These are phyloP conservation scores for Cliona cf. orientalis DNA, from an alignment of 37 sponge, comb jelly and placozoan genomes.

Conservation along the genomic window DNA sequence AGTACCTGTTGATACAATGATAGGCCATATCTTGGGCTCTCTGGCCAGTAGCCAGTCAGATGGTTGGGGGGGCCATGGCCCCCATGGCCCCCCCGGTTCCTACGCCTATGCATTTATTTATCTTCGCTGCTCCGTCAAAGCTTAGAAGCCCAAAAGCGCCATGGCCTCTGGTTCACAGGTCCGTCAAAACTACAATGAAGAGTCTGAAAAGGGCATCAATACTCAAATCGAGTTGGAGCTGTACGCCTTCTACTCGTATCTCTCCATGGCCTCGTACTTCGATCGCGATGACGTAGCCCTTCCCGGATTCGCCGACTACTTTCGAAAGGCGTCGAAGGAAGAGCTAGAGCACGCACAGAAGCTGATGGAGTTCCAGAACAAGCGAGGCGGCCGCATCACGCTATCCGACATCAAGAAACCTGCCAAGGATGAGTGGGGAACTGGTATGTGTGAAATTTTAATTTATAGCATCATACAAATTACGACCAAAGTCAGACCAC, in stretches of 20 bases:
- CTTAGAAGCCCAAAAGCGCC: too few species aligned
- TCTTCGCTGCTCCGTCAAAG: too few species aligned
- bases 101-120: too few species aligned
- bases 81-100: too few species aligned
- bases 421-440: conserved; percentile 78
- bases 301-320: conserved; percentile 67
- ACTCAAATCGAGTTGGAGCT: conserved; percentile 90
- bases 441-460: too few species aligned
- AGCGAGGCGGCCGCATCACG: conserved; percentile 76
- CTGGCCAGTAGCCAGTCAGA: too few species aligned
- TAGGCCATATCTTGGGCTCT: too few species aligned
- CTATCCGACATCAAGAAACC: conserved; percentile 80
- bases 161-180: too few species aligned
- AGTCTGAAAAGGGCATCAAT: conserved; percentile 84
- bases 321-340: conserved; percentile 75
- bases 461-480: too few species aligned
- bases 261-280: conserved; percentile 85
- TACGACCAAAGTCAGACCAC: too few species aligned
- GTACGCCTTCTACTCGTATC: conserved; percentile 88
- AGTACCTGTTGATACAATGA: too few species aligned
- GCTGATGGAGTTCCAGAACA: conserved; percentile 83
- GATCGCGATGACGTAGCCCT: conserved; percentile 86
- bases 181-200: conserved; percentile 83
- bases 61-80: too few species aligned
- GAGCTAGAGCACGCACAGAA: conserved; percentile 90